Evolutionary conservation across 2,888 invertebrate species (phyloP).

Genomic region (Nebria salina): DNA sequence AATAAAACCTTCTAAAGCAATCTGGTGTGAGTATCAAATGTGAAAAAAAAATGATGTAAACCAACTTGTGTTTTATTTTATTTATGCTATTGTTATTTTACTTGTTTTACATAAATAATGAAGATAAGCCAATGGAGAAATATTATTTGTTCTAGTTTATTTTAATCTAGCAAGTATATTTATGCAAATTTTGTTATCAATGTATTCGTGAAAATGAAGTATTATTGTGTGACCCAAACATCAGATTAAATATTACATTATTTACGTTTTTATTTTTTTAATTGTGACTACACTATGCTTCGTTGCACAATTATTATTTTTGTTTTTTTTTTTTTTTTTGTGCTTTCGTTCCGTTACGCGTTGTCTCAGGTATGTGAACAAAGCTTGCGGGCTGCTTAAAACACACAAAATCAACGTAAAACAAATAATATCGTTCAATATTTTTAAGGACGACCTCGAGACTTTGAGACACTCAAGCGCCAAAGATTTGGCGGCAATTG

Average conservation of each 20-base stretch:
- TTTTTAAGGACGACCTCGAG: constrained; percentile 80
- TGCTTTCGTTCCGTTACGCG: constrained; percentile 27
- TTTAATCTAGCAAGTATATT: neutral
- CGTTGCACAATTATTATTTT: constrained; percentile 11
- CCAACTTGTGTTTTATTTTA: neutral
- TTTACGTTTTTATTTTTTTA: neutral
- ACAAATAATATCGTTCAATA: neutral
- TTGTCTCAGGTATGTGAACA: constrained; percentile 31
- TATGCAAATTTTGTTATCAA: too few species aligned
- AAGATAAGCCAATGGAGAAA: neutral
- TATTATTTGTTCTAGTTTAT: neutral
- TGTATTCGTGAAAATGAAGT: too few species aligned
- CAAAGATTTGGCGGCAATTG: constrained; percentile 74
- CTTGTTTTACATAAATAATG: constrained; percentile 10
- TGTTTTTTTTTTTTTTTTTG: neutral
- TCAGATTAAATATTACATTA: neutral
- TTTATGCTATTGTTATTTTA: constrained; percentile 4
- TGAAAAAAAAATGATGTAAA: neutral
- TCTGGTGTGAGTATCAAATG: neutral
- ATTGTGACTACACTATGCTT: constrained; percentile 15
- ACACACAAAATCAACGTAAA: neutral
- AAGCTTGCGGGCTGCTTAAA: constrained; percentile 32
- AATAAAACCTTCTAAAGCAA: neutral
- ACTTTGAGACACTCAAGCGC: constrained; percentile 78
- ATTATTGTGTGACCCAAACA: too few species aligned